These are phyloP conservation scores for Drosophila kanekoi DNA, from an alignment of 2,888 invertebrate species.

Conservation along the genomic window DNA sequence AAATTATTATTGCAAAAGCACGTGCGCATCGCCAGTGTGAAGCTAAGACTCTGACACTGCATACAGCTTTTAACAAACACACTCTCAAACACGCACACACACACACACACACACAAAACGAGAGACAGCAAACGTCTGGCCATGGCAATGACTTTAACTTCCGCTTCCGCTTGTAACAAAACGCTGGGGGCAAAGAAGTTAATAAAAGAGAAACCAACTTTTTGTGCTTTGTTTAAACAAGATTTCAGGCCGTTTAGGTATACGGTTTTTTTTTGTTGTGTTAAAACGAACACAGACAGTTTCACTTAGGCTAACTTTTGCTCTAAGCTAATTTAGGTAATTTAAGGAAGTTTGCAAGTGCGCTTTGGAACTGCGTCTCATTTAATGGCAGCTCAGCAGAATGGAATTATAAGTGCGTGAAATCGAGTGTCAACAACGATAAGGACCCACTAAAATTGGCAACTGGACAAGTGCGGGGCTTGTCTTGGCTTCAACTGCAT, in stretches of 20 bases:
- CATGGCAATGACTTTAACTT: slow-evolving; percentile 50
- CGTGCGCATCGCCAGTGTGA: slow-evolving; percentile 7
- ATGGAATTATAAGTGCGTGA: slow-evolving; percentile 51
- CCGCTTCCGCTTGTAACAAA: slow-evolving; percentile 51
- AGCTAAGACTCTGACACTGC: background rate
- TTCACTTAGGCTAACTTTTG: slow-evolving; percentile 26
- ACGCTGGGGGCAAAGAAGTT: slow-evolving; percentile 54
- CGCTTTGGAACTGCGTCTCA: slow-evolving; percentile 34
- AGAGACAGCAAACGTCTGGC: slow-evolving; percentile 26
- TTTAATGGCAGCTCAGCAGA: slow-evolving; percentile 40
- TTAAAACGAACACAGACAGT: slow-evolving; percentile 11
- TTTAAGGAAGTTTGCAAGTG: slow-evolving; percentile 38
- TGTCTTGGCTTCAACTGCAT: slow-evolving; percentile 23
- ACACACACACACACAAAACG: slow-evolving; percentile 7
- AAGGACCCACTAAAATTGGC: slow-evolving; percentile 9
- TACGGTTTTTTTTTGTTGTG: slow-evolving; percentile 19
- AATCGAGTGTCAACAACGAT: slow-evolving; percentile 60
- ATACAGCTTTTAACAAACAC: background rate
- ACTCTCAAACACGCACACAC: background rate
- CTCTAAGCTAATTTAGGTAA: slow-evolving; percentile 56
- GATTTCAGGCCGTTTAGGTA: slow-evolving; percentile 48
- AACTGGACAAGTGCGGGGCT: background rate
- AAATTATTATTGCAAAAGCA: too few relatives aligned
- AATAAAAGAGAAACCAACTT: slow-evolving; percentile 55
- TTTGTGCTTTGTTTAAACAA: slow-evolving; percentile 55